These are phyloP conservation scores for Drosophila planitibia DNA, from an alignment of 2,888 invertebrate genomes.

Conservation along the genomic window DNA sequence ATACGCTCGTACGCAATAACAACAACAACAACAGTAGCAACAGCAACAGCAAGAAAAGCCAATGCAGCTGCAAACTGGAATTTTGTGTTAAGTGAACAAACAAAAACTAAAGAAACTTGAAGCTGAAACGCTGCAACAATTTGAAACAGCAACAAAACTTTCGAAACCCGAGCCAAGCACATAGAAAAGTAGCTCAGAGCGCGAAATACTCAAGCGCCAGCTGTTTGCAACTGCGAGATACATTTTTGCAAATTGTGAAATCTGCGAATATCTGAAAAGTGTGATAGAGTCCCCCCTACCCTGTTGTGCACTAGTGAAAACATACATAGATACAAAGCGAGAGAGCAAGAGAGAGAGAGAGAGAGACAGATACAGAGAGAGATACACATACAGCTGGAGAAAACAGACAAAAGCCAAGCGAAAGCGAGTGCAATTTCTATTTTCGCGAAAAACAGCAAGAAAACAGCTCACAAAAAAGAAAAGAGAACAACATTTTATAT, in stretches of 20 bases:
- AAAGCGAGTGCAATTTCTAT: slow-evolving; percentile 71
- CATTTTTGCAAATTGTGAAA: slow-evolving; percentile 60
- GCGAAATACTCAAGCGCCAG: slow-evolving; percentile 45
- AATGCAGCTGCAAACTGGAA: slow-evolving; percentile 77
- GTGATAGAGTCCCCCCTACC: background rate
- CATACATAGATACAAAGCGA: slow-evolving; percentile 20
- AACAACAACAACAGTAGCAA: slow-evolving; percentile 1
- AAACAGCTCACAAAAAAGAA: slow-evolving; percentile 13
- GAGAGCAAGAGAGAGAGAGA: slow-evolving; percentile 5
- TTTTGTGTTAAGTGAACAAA: slow-evolving; percentile 57
- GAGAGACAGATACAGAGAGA: slow-evolving; percentile 1
- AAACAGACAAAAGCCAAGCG: slow-evolving; percentile 37
- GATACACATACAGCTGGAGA: slow-evolving; percentile 29
- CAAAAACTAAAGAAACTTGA: slow-evolving; percentile 59
- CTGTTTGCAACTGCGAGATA: slow-evolving; percentile 49
- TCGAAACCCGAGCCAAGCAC: slow-evolving; percentile 69
- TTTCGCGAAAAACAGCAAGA: slow-evolving; percentile 38
- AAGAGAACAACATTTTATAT: slow-evolving; percentile 13
- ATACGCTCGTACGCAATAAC: slow-evolving; percentile 54
- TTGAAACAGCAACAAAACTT: slow-evolving; percentile 63
- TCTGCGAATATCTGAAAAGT: slow-evolving; percentile 29
- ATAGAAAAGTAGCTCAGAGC: slow-evolving; percentile 77
- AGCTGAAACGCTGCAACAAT: slow-evolving; percentile 49
- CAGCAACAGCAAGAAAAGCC: slow-evolving; percentile 27
- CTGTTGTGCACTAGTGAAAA: slow-evolving; percentile 30